Evolutionary conservation across 2,888 invertebrate species (phyloP).

Genomic region (Megastigmus dorsalis): DNA sequence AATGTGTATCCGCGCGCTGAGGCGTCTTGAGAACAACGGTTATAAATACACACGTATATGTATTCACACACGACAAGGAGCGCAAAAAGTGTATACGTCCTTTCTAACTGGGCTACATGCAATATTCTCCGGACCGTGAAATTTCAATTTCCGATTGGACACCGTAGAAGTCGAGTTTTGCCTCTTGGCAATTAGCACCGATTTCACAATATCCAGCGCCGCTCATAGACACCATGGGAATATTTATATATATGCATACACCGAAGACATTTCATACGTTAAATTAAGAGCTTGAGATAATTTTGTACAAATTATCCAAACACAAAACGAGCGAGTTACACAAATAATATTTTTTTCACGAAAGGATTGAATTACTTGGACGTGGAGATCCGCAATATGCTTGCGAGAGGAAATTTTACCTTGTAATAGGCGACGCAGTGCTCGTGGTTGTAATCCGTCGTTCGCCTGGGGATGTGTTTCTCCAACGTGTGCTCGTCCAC

Average conservation of each 20-base stretch:
- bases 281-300: too few species aligned
- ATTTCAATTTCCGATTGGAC: slow-evolving; percentile 43
- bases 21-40: slow-evolving; percentile 1
- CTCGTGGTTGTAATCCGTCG: slow-evolving; percentile 80
- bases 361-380: too few species aligned
- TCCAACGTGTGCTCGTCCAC: slow-evolving; percentile 75
- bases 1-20: neutral
- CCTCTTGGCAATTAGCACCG: neutral
- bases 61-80: too few species aligned
- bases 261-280: too few species aligned
- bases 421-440: slow-evolving; percentile 87
- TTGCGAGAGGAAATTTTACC: slow-evolving; percentile 76
- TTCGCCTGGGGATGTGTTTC: slow-evolving; percentile 76
- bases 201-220: slow-evolving; percentile 18
- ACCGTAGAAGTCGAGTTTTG: slow-evolving; percentile 7
- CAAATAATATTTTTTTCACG: too few species aligned
- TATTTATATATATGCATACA: too few species aligned
- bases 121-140: slow-evolving; percentile 53
- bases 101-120: slow-evolving; percentile 44
- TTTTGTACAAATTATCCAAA: too few species aligned
- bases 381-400: too few species aligned
- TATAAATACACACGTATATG: too few species aligned
- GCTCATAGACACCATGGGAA: too few species aligned
- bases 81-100: neutral
- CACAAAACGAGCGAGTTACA: too few species aligned